phyloP scores from a whole-genome alignment of 92 coral and sea anemone species.

The Pocillopora grandis region DNA sequence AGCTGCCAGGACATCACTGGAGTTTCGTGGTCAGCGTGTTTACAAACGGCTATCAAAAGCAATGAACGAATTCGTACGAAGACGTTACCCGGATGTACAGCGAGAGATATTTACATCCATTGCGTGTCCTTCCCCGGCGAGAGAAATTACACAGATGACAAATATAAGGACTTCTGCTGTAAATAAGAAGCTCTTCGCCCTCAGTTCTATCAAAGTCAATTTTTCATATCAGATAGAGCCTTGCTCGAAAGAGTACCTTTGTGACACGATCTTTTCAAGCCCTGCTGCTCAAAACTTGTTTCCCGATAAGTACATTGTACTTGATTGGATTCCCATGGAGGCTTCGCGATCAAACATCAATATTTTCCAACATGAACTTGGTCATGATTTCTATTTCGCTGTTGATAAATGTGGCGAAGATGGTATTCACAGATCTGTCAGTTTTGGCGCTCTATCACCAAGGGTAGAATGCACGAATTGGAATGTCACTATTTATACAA shows the following conservation, averaged over 20 bases:
- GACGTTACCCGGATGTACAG: not conserved
- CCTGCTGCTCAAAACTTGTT: slow-evolving; percentile 25
- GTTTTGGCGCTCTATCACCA: slow-evolving; percentile 77
- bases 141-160: slow-evolving; percentile 54
- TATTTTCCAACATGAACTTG: slow-evolving; percentile 55
- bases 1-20: too few relatives aligned
- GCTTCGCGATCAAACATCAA: slow-evolving; percentile 64
- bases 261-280: too few relatives aligned
- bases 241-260: too few relatives aligned
- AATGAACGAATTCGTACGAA: not conserved
- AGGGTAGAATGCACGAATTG: slow-evolving; percentile 67
- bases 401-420: slow-evolving; percentile 5
- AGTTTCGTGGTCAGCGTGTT: not conserved
- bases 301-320: slow-evolving; percentile 56
- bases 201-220: slow-evolving; percentile 29
- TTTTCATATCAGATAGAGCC: slow-evolving; percentile 43
- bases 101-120: not conserved
- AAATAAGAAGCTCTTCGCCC: slow-evolving; percentile 46
- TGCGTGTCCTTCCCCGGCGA: slow-evolving; percentile 47
- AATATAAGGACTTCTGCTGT: not conserved
- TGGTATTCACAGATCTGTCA: slow-evolving; percentile 30
- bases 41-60: not conserved
- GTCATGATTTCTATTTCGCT: slow-evolving; percentile 54
- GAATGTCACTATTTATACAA: slow-evolving; percentile 78
- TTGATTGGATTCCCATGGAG: slow-evolving; percentile 82